Base-by-base conservation (phyloP, 2,113 vertebrate species). In the Polypterus senegalus region DNA sequence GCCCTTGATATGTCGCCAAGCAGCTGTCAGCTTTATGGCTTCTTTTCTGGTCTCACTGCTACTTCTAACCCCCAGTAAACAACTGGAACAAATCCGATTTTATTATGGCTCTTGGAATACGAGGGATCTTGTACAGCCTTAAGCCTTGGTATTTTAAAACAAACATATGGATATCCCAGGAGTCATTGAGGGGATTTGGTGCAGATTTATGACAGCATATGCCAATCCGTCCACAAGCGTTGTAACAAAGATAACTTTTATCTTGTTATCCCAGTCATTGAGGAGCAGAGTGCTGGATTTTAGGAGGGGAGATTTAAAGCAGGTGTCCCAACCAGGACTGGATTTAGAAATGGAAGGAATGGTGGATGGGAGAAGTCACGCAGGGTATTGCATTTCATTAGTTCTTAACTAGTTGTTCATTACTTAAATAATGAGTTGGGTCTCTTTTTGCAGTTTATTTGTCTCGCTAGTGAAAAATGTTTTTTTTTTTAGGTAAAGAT, bases 81-180 rank as follows among this genome's bases (percentile, higher is more conserved):
- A 82, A 79, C 81, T 84, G 84, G 80, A 84, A 83, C 81, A 81
- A 86, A 83, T 84, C 81, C 78, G 79, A 73, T 84, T 85, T 83
- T 81, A 81, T 77, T 81, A 70, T 78, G 66, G 76, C 76, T 81
- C 75, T 74, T 75, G 70, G 75, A 82, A 73, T 79, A 77, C 71
- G 69, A 76, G 68, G 72, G 74, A 78, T 77, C 74, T 74, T 69
- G 69, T 66, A 69, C 70, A 73, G 79, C 73, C 69, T 69, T 68
- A 67, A 74, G 74, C 71, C 73, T 62, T 66, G 70, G 70, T 69
- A 65, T 72, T 78, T 49, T 49, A 59, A 58, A 57, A 27, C 45
- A 58, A 58, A 58, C 56, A 58, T 45, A 58, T 58, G 56, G 56
- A 58, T 58, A 58, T 45, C 6, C 5, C 5, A 58, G 46, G 27